Conservation (phyloP, 2,113 vertebrate species). For the Benthochromis sp. region DNA sequence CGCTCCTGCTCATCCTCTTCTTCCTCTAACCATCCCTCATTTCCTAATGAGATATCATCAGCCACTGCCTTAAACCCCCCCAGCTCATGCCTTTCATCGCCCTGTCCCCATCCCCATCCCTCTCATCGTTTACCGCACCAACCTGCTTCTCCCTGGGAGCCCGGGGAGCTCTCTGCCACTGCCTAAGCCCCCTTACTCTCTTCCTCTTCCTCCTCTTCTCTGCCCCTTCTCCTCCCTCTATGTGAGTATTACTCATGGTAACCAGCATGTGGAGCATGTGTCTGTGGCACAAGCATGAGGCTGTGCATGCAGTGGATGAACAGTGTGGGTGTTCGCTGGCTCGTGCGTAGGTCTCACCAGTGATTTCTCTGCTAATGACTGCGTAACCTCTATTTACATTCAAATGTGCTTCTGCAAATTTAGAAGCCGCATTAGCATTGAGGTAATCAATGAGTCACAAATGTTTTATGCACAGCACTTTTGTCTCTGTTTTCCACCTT, state of each 20-base stretch:
- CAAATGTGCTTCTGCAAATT: constrained; percentile 19
- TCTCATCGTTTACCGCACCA: constrained; percentile 36
- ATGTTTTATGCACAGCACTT: neutral
- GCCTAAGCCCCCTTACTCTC: neutral
- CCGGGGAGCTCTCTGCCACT: constrained; percentile 21
- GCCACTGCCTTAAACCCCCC: neutral
- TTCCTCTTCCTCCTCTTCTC: constrained; percentile 10
- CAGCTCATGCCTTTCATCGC: neutral
- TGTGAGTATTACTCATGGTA: constrained; percentile 58
- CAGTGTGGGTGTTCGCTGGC: constrained; percentile 21
- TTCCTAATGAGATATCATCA: neutral
- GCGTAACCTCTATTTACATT: constrained; percentile 22
- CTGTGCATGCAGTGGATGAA: constrained; percentile 38
- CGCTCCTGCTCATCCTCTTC: constrained; percentile 67
- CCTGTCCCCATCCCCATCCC: neutral
- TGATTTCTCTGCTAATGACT: constrained; percentile 38
- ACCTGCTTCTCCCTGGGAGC: constrained; percentile 31
- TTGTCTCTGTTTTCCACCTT: neutral
- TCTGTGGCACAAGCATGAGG: constrained; percentile 39
- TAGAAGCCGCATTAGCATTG: constrained; percentile 7
- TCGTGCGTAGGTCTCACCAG: constrained; percentile 1
- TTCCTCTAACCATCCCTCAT: constrained; percentile 52
- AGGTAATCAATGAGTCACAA: constrained; percentile 1
- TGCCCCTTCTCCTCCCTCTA: constrained; percentile 30
- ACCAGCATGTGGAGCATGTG: constrained; percentile 42